Conservation (phyloP, 2,797 vertebrate species). For the Squalus acanthias region DNA sequence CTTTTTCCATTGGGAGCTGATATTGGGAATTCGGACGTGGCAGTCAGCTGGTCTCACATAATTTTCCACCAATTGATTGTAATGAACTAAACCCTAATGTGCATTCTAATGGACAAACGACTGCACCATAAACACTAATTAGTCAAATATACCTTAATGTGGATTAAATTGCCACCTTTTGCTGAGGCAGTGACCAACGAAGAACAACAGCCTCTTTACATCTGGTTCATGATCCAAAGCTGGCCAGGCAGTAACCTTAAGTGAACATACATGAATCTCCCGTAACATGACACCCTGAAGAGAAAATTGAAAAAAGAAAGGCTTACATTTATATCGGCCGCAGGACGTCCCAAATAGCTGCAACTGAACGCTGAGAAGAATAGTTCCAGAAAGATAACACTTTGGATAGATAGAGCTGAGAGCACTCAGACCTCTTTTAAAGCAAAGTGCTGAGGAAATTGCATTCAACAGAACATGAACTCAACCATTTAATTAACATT, state of each 20-base stretch:
- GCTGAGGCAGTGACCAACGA: background rate
- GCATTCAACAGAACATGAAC: background rate
- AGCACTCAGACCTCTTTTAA: background rate
- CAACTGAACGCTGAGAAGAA: background rate
- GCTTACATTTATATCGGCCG: background rate
- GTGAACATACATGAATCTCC: background rate
- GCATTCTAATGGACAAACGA: background rate
- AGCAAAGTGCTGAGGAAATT: background rate
- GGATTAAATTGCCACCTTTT: background rate
- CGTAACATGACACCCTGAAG: background rate
- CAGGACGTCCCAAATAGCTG: background rate
- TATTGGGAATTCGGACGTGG: background rate
- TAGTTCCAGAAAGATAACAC: background rate
- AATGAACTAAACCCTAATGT: background rate
- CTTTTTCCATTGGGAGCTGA: background rate
- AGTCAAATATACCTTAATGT: background rate
- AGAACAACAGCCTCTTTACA: background rate
- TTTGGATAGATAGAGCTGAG: background rate
- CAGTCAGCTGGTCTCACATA: background rate
- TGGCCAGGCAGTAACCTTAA: background rate
- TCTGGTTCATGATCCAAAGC: background rate
- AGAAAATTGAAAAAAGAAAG: background rate
- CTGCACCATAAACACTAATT: background rate
- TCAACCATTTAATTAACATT: background rate
- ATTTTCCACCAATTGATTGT: background rate